Evolutionary conservation across 2,113 vertebrate species (phyloP).

Genomic region (Eulacestoma nigropectus): DNA sequence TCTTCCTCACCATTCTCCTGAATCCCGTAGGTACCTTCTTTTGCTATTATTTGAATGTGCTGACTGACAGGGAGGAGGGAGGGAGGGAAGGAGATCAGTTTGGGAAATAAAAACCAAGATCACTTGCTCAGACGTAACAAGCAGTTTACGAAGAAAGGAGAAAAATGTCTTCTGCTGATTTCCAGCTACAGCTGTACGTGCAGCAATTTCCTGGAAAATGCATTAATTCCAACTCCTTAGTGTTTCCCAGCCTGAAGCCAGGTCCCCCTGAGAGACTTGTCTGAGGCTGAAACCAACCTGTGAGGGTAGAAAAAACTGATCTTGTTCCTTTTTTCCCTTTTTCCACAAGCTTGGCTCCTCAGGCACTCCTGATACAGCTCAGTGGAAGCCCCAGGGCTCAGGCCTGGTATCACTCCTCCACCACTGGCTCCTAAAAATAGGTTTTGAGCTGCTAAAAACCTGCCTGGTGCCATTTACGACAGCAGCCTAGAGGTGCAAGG

Average conservation of each 20-base stretch:
- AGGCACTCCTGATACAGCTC: neutral
- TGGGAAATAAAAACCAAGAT: neutral
- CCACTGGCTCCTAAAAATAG: neutral
- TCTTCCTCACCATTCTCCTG: slow-evolving; percentile 93
- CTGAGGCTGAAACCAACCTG: neutral
- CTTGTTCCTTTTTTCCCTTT: neutral
- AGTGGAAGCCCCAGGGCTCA: neutral
- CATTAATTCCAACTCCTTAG: neutral
- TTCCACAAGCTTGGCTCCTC: neutral
- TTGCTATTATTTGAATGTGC: neutral
- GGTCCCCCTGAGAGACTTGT: neutral
- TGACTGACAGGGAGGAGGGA: neutral
- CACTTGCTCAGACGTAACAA: neutral
- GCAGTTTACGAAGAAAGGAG: neutral
- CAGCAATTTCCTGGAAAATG: neutral
- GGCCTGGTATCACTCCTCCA: neutral
- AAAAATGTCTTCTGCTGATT: neutral
- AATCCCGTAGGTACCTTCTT: slow-evolving; percentile 85
- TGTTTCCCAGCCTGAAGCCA: neutral
- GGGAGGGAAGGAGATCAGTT: neutral
- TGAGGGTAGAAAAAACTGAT: neutral
- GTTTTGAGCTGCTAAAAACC: neutral
- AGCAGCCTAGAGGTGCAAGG: neutral
- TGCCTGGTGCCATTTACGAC: neutral
- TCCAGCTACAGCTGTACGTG: neutral